Evolutionary conservation across 2,888 invertebrate genomes (phyloP).

Genomic region (Melinaea marsaeus): DNA sequence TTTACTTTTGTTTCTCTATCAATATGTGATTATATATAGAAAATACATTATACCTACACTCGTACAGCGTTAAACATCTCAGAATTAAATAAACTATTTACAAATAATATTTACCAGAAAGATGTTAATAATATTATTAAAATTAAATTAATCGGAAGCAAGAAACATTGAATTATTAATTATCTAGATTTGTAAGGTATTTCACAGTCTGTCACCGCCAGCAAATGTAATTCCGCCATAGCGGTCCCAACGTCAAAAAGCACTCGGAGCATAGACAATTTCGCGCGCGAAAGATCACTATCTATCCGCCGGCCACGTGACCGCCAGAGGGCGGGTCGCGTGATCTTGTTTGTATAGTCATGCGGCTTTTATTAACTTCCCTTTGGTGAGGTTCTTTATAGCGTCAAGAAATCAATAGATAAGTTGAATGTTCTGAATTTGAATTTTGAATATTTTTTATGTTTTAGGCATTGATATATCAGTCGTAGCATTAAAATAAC

Average conservation of each 20-base stretch:
- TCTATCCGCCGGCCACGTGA: slow-evolving; percentile 61
- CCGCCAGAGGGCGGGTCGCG: slow-evolving; percentile 57
- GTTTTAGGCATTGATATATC: too few relatives aligned
- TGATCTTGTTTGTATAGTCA: slow-evolving; percentile 61
- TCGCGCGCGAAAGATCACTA: slow-evolving; percentile 64
- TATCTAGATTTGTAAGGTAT: not conserved
- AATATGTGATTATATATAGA: too few relatives aligned
- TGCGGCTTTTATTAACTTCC: slow-evolving; percentile 62
- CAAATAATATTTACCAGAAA: too few relatives aligned
- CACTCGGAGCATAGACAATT: slow-evolving; percentile 55
- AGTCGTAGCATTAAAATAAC: too few relatives aligned
- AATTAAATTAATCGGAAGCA: too few relatives aligned
- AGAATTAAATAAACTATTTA: too few relatives aligned
- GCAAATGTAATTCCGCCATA: slow-evolving; percentile 21
- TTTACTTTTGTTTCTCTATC: too few relatives aligned
- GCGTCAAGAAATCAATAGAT: slow-evolving; percentile 27
- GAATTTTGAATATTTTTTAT: slow-evolving; percentile 6
- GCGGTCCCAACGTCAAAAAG: slow-evolving; percentile 24
- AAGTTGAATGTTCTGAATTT: slow-evolving; percentile 6
- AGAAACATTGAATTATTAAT: too few relatives aligned
- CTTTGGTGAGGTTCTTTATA: slow-evolving; percentile 24
- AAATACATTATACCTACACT: too few relatives aligned
- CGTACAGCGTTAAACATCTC: too few relatives aligned
- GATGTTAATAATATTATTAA: too few relatives aligned
- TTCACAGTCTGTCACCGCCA: slow-evolving; percentile 1